Evolutionary conservation across 2,113 vertebrate genomes (phyloP).

Genomic region (Vulpes vulpes): DNA sequence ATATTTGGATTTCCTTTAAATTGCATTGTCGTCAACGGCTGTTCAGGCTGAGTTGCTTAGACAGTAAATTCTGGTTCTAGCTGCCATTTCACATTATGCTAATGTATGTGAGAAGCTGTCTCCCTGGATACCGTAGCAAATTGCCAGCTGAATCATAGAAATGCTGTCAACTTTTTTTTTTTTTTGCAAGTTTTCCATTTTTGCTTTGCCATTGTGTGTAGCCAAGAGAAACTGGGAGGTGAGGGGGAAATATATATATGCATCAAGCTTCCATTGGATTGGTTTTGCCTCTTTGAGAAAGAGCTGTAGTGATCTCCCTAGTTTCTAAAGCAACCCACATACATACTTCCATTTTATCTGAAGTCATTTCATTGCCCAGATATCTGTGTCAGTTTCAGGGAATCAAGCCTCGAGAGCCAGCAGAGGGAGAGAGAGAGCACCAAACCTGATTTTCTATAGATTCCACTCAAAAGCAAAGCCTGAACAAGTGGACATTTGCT

Average conservation of each 20-base stretch:
- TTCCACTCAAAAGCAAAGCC: slow-evolving; percentile 14
- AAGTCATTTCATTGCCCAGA: slow-evolving; percentile 50
- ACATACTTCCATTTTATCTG: slow-evolving; percentile 68
- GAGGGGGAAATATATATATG: background rate
- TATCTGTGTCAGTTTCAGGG: slow-evolving; percentile 9
- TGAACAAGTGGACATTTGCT: background rate
- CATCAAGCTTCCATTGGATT: background rate
- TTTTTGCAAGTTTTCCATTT: slow-evolving; percentile 78
- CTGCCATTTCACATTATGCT: slow-evolving; percentile 77
- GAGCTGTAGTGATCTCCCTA: slow-evolving; percentile 36
- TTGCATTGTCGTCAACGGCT: slow-evolving; percentile 72
- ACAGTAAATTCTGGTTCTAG: slow-evolving; percentile 76
- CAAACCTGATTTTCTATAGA: background rate
- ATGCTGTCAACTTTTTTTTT: slow-evolving; percentile 75
- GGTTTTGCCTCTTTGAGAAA: slow-evolving; percentile 60
- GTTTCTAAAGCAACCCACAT: slow-evolving; percentile 64
- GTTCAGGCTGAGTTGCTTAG: slow-evolving; percentile 81
- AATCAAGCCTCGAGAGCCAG: background rate
- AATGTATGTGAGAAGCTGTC: slow-evolving; percentile 79
- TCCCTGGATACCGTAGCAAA: slow-evolving; percentile 77
- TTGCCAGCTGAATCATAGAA: slow-evolving; percentile 78
- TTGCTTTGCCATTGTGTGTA: slow-evolving; percentile 64
- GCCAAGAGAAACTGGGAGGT: slow-evolving; percentile 61
- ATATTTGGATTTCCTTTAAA: slow-evolving; percentile 74
- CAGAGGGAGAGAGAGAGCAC: slow-evolving; percentile 55